Conservation (phyloP, 2,797 vertebrate genomes). For the Erethizon dorsatum region DNA sequence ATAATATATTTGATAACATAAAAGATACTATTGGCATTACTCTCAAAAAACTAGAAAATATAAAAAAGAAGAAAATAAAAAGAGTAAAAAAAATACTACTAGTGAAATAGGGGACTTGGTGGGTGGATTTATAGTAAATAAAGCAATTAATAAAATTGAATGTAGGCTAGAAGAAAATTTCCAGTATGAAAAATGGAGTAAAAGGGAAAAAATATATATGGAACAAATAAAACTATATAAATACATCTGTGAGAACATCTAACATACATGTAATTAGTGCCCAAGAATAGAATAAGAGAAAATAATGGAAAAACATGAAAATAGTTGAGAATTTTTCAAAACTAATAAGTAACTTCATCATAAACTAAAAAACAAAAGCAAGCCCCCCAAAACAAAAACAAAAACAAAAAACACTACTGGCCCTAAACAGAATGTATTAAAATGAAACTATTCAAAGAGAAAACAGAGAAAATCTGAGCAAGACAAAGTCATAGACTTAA, state of each 20-base stretch:
- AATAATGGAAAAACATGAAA: neutral
- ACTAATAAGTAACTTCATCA: neutral
- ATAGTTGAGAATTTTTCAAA: neutral
- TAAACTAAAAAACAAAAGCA: neutral
- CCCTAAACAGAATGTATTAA: neutral
- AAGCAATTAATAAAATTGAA: neutral
- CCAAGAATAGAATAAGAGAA: neutral
- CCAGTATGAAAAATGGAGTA: neutral
- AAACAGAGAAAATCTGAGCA: neutral
- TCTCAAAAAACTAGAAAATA: neutral
- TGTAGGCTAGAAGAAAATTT: neutral
- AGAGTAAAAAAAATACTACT: neutral
- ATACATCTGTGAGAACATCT: neutral
- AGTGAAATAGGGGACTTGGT: neutral
- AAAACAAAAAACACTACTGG: neutral
- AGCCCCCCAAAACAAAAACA: too few relatives aligned
- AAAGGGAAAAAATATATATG: neutral
- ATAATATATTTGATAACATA: neutral
- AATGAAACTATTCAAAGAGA: neutral
- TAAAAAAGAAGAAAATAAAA: neutral
- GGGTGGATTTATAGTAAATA: neutral
- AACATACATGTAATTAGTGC: neutral
- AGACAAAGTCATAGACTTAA: neutral
- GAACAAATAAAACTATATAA: neutral
- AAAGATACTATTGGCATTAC: neutral